phyloP scores from a whole-genome alignment of 2,888 invertebrate species.

The Synergus umbraculus region DNA sequence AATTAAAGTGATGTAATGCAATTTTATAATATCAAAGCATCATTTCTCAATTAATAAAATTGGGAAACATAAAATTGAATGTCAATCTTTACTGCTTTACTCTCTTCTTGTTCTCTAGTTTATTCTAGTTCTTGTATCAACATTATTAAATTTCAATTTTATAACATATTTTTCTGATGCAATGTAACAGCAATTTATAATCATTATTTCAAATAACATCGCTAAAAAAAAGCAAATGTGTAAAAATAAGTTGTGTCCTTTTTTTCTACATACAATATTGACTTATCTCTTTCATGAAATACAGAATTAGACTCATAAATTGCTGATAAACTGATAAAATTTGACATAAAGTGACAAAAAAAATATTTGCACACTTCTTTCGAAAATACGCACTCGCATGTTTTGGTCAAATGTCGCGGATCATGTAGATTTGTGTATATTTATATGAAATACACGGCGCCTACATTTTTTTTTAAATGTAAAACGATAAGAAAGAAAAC shows the following conservation, averaged over 20 bases:
- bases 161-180: no score
- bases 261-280: not conserved
- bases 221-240: no score
- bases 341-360: not conserved
- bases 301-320: not conserved
- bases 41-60: not conserved
- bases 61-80: not conserved
- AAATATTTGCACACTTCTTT: not conserved
- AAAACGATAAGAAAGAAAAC: constrained; percentile 24
- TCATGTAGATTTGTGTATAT: not conserved
- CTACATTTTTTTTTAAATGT: not conserved
- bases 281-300: not conserved
- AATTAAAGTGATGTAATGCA: constrained; percentile 14
- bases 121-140: no score
- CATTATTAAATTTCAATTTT: no score
- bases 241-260: not conserved
- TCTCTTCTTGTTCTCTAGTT: no score
- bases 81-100: no score
- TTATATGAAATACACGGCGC: not conserved
- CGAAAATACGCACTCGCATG: no score
- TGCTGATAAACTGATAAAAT: not conserved
- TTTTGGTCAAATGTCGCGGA: not conserved
- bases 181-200: no score
- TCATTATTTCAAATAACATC: no score
- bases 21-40: not conserved